Evolutionary conservation across 2,113 vertebrate species (phyloP), one percentile per base, ranked within the genome.

Genomic region (Mustela lutreola): DNA sequence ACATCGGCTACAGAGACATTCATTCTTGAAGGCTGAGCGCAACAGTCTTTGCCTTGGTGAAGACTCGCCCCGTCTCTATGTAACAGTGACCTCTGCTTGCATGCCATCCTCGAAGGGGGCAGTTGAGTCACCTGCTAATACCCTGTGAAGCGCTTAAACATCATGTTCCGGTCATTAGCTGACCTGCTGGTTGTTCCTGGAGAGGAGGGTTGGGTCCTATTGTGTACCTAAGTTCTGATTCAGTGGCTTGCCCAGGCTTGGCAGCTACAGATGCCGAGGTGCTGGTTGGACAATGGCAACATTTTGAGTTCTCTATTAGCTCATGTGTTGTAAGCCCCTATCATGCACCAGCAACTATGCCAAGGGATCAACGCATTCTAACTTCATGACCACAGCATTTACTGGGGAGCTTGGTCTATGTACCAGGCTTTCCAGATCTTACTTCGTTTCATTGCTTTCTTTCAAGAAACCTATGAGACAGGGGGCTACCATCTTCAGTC

Each of bases 1-100:
- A 24, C 26, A 2, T 31, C 12, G 10, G 48, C 53, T 48, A 71
- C 42, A 18, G n/a, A 63, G 31, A 65, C 50, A 24, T 18, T 75
- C 42, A 22, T 18, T 39, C 45, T 65, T 70, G 8, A 58, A 5
- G 7, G 36, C 36, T 11, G 19, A 11, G 39, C 6, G 45, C 42
- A 2, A 48, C 5, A 1, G 45, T 48, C 75, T 83, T 31, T 26
- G 73, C 33, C 45, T 83, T n/a, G 1, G 31, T 16, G 31, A 19
- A n/a, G 48, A 7, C 53, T 22, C 33, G 2, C 3, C 45, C 62
- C 28, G 0, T 26, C n/a, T 75, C 36, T 24, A 2, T 5, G 1
- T 21, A 33, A 50, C 33, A 19, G 6, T 11, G 67, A 24, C 50
- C 28, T 78, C 63, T 50, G 4, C 26, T 36, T 86, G 24, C 62